Conservation (phyloP, 2,113 vertebrate species). For the Oxyura jamaicensis region DNA sequence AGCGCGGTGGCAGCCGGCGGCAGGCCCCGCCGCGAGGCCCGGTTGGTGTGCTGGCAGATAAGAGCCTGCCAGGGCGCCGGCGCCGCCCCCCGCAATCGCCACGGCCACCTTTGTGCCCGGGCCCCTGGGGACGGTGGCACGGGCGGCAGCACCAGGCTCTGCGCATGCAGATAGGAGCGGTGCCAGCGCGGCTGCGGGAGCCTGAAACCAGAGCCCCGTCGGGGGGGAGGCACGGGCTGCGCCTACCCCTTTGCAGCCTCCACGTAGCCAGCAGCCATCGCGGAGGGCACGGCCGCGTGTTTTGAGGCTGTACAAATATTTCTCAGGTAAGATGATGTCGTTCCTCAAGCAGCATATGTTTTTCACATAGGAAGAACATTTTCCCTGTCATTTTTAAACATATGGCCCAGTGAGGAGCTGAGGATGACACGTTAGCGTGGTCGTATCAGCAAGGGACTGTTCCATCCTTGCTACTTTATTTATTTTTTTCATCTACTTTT, state of each 20-base stretch:
- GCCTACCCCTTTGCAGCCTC: neutral
- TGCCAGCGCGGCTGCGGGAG: slow-evolving; percentile 24
- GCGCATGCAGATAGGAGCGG: slow-evolving; percentile 41
- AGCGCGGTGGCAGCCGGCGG: neutral
- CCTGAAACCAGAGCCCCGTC: neutral
- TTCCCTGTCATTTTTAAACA: slow-evolving; percentile 26
- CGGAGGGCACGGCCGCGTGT: accelerated
- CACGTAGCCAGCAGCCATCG: neutral
- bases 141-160: slow-evolving; percentile 24
- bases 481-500: slow-evolving; percentile 35
- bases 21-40: neutral
- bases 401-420: slow-evolving; percentile 5
- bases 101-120: slow-evolving; percentile 39
- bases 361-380: slow-evolving; percentile 9
- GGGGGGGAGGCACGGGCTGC: neutral
- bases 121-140: neutral
- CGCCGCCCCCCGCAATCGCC: neutral
- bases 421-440: neutral
- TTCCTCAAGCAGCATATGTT: neutral
- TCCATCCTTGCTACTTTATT: slow-evolving; percentile 44
- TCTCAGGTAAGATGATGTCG: neutral
- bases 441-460: slow-evolving; percentile 29
- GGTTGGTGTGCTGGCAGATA: slow-evolving; percentile 18
- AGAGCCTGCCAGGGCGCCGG: slow-evolving; percentile 3
- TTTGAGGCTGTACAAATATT: neutral